Percentiles rank a stretch among this genome's conserved stretches.
Evolutionary conservation across 2,113 vertebrate genomes (phyloP).

Genomic region (Hippocampus barbouri): DNA sequence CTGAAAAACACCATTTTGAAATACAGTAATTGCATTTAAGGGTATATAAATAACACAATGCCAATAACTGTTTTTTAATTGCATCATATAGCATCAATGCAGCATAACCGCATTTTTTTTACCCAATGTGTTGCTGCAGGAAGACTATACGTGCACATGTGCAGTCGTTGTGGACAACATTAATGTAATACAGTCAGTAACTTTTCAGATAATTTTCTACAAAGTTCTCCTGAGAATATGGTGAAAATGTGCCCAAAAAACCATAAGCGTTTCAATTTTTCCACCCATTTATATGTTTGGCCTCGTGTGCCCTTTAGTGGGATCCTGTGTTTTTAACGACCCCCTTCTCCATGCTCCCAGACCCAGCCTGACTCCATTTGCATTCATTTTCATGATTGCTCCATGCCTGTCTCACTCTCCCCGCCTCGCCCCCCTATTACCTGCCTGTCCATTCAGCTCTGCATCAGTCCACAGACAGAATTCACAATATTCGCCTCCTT

Average conservation of each 20-base stretch:
- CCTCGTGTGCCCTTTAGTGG: slow-evolving; percentile 27
- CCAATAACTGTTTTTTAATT: no score
- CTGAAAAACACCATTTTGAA: no score
- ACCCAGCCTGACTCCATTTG: slow-evolving; percentile 69
- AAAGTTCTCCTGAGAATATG: background rate
- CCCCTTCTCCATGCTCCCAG: slow-evolving; percentile 38
- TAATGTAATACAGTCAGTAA: background rate
- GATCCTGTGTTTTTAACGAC: slow-evolving; percentile 27
- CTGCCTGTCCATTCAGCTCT: slow-evolving; percentile 66
- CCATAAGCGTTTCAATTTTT: background rate
- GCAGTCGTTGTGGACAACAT: background rate
- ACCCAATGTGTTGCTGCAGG: no score
- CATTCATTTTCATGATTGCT: slow-evolving; percentile 77
- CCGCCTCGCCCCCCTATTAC: slow-evolving; percentile 60
- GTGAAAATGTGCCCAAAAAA: background rate
- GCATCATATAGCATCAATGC: no score
- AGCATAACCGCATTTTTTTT: no score
- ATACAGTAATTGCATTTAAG: no score
- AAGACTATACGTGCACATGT: background rate
- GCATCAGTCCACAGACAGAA: slow-evolving; percentile 62
- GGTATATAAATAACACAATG: no score
- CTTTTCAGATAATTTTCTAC: background rate
- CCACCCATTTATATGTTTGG: slow-evolving; percentile 11
- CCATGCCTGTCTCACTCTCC: slow-evolving; percentile 58
- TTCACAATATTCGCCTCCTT: slow-evolving; percentile 66